A percentile compares a stretch with the other conserved stretches of the same genome.
These are phyloP conservation scores for Babyrousa celebensis DNA, from an alignment of 2,797 vertebrate genomes.

Conservation along the genomic window DNA sequence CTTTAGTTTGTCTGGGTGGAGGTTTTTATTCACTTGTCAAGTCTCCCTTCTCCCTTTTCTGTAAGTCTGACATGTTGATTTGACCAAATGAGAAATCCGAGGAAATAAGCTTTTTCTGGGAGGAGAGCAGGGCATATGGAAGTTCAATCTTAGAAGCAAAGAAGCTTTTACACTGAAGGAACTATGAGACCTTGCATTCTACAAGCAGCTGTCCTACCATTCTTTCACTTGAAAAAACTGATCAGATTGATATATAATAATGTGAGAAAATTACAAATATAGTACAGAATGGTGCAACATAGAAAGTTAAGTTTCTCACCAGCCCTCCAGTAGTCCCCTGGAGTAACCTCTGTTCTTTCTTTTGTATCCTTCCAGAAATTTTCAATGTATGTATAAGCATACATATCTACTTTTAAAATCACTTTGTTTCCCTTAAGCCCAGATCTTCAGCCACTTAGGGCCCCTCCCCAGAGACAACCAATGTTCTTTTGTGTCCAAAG, in stretches of 20 bases:
- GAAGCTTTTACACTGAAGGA: neutral
- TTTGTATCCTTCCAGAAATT: conserved; percentile 16
- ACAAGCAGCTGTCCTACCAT: neutral
- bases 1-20: conserved; percentile 18
- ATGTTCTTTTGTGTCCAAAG: conserved; percentile 21
- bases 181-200: neutral
- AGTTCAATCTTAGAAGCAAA: neutral
- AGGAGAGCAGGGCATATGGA: neutral
- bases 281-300: neutral
- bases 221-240: conserved; percentile 52
- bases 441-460: neutral
- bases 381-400: neutral
- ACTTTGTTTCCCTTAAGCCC: neutral
- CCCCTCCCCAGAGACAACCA: neutral
- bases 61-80: conserved; percentile 15
- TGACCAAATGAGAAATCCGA: conserved; percentile 31
- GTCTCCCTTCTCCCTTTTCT: conserved; percentile 19
- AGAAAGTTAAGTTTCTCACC: conserved; percentile 25
- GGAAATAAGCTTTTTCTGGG: conserved; percentile 13
- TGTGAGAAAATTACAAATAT: conserved; percentile 37
- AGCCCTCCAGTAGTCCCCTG: neutral
- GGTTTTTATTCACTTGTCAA: conserved; percentile 32
- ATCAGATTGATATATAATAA: neutral
- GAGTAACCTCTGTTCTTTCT: conserved; percentile 12
- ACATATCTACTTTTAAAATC: conserved; percentile 20